Conservation (phyloP, 1,140 invertebrate species). For the Dufourea novaeangliae region DNA sequence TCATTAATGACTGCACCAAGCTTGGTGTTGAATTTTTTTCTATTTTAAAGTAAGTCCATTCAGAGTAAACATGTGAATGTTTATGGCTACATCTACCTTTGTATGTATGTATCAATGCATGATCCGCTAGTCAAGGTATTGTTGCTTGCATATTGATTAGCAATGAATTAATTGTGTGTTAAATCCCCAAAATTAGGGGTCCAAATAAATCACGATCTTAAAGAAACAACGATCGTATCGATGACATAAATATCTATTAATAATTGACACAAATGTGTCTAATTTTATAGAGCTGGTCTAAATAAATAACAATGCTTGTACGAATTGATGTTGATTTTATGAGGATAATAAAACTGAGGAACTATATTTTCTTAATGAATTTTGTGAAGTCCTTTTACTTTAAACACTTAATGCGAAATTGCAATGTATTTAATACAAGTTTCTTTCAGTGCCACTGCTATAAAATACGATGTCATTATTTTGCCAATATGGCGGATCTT, state of each 20-base stretch:
- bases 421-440: too few species aligned
- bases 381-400: not conserved
- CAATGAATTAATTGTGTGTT: not conserved
- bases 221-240: not conserved
- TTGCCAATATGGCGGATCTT: not conserved
- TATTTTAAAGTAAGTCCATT: not conserved
- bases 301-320: conserved; percentile 13
- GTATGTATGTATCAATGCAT: not conserved
- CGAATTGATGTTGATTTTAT: not conserved
- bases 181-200: not conserved
- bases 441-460: too few species aligned
- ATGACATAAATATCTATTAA: not conserved
- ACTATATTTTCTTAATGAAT: conserved; percentile 1
- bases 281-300: conserved; percentile 23
- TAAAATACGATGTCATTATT: too few species aligned
- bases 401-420: too few species aligned
- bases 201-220: not conserved
- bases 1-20: too few species aligned
- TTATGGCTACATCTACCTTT: not conserved
- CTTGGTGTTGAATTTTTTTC: too few species aligned
- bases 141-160: not conserved
- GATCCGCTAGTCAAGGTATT: conserved; percentile 12
- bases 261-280: not conserved
- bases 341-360: conserved; percentile 15
- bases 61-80: not conserved